A percentile compares a stretch with the other conserved stretches of the same genome.
Evolutionary conservation across 2,888 invertebrate genomes (phyloP).

Genomic region (Gastrophysa polygoni): DNA sequence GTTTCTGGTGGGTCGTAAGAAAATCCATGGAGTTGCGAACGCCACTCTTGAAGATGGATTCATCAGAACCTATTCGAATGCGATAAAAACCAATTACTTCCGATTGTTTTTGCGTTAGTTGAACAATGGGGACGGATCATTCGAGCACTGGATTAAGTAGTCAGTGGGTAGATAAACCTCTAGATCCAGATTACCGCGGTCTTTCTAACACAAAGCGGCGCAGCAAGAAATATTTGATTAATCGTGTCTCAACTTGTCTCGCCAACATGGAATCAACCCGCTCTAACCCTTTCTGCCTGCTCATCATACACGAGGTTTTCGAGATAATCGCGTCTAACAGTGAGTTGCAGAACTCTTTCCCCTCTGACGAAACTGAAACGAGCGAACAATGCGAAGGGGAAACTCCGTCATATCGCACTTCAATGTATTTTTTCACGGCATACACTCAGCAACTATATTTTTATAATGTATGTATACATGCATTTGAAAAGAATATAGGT

Average conservation of each 20-base stretch:
- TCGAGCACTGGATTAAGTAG: constrained; percentile 5
- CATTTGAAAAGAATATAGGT: too few species aligned
- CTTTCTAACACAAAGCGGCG: not conserved
- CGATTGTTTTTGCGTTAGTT: constrained; percentile 26
- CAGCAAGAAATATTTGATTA: constrained; percentile 1
- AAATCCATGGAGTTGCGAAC: not conserved
- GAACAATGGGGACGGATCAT: constrained; percentile 20
- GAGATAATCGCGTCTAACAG: not conserved
- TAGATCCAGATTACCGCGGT: not conserved
- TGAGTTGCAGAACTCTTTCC: too few species aligned
- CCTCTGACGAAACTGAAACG: too few species aligned
- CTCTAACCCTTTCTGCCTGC: not conserved
- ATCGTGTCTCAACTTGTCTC: constrained; percentile 1
- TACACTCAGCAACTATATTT: too few species aligned
- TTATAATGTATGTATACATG: too few species aligned
- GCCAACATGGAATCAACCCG: not conserved
- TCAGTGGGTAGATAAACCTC: constrained; percentile 5
- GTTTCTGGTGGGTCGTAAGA: too few species aligned
- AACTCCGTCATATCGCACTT: too few species aligned
- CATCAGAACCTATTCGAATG: constrained; percentile 24
- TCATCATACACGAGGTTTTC: not conserved
- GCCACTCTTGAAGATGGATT: constrained; percentile 3
- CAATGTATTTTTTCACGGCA: too few species aligned
- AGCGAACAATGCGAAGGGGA: too few species aligned
- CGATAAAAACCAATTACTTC: constrained; percentile 28